Conservation (phyloP, 1,140 invertebrate genomes). For the Conus betulinus region DNA sequence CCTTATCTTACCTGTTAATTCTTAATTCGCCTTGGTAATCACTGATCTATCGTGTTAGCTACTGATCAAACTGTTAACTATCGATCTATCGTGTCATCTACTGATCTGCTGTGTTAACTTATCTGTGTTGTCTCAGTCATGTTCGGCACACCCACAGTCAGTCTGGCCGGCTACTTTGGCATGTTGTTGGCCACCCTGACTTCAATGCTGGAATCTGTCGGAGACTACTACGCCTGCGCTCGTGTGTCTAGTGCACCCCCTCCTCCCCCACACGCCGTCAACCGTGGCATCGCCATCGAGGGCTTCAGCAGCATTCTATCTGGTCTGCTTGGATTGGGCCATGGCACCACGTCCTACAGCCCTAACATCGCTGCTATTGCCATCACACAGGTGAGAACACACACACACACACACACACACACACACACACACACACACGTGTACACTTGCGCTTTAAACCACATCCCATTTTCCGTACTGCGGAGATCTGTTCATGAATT, state of each 20-base stretch:
- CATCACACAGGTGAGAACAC: not conserved
- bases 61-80: too few relatives aligned
- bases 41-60: too few relatives aligned
- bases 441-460: not conserved
- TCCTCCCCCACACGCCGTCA: conserved; percentile 73
- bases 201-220: conserved; percentile 74
- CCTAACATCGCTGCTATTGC: not conserved
- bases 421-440: not conserved
- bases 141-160: conserved; percentile 70
- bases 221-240: conserved; percentile 74
- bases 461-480: not conserved
- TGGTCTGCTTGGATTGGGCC: conserved; percentile 86
- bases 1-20: too few relatives aligned
- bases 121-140: conserved; percentile 55
- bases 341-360: conserved; percentile 76
- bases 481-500: not conserved
- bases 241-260: conserved; percentile 64
- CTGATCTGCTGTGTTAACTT: not conserved
- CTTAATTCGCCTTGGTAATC: too few relatives aligned
- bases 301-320: conserved; percentile 88
- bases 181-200: conserved; percentile 72
- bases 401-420: too few relatives aligned
- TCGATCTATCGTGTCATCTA: not conserved
- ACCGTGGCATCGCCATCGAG: conserved; percentile 87
- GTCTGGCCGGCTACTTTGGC: conserved; percentile 65